Evolutionary conservation across 2,797 vertebrate genomes (phyloP).

Genomic region (Pteropus rufus): DNA sequence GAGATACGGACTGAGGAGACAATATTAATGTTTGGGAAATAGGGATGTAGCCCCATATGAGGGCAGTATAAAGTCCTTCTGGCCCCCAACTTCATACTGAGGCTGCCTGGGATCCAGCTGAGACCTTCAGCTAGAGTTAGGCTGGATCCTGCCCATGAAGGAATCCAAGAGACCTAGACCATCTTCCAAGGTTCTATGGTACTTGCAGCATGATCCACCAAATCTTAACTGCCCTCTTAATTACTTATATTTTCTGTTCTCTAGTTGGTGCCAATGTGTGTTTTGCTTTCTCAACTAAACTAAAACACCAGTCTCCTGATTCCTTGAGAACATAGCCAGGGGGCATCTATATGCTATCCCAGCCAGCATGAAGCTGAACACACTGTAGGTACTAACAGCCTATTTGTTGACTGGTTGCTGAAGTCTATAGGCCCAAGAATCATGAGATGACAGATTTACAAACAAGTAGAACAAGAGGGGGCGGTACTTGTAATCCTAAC

Average conservation of each 20-base stretch:
- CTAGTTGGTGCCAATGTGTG: background rate
- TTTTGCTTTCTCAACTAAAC: background rate
- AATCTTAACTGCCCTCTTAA: background rate
- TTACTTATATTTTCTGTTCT: background rate
- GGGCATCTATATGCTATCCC: background rate
- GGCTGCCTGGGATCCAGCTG: background rate
- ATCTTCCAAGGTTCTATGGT: background rate
- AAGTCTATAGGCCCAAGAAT: background rate
- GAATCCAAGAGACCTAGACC: background rate
- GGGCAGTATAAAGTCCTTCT: background rate
- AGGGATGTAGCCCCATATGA: fast-evolving
- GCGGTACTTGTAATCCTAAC: background rate
- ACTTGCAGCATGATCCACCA: background rate
- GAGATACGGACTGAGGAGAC: background rate
- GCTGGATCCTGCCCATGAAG: background rate
- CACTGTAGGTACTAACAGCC: background rate
- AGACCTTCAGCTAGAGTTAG: background rate
- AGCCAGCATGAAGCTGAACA: background rate
- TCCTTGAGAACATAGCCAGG: background rate
- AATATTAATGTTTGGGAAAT: background rate
- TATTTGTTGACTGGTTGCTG: background rate
- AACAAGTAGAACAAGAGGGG: background rate
- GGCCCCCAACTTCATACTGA: background rate
- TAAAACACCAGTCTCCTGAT: background rate
- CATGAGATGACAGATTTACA: background rate